Conservation (phyloP, 2,113 vertebrate genomes). For the Naja naja region DNA sequence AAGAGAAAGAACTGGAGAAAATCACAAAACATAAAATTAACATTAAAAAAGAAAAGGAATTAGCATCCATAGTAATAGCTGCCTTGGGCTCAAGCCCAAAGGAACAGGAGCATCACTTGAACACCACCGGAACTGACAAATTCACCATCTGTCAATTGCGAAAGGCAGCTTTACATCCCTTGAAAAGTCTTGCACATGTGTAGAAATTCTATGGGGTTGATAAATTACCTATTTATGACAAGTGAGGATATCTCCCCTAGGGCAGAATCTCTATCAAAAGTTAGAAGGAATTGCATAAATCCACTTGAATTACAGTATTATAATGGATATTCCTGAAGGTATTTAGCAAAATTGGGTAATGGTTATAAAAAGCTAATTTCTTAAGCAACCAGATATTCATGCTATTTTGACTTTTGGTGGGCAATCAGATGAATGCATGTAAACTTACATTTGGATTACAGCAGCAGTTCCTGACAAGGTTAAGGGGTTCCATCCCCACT, state of each 20-base stretch:
- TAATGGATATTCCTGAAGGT: background rate
- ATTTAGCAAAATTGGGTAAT: background rate
- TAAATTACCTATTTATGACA: background rate
- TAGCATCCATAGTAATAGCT: too few relatives aligned
- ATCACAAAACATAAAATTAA: too few relatives aligned
- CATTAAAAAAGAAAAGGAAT: too few relatives aligned
- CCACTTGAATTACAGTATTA: background rate
- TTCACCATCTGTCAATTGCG: background rate
- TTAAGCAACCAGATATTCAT: accelerated
- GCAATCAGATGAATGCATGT: background rate
- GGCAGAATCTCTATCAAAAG: background rate
- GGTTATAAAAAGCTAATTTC: background rate
- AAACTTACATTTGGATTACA: background rate
- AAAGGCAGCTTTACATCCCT: too few relatives aligned
- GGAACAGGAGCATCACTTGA: background rate
- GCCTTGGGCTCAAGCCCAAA: background rate
- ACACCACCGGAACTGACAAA: background rate
- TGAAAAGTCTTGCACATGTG: too few relatives aligned
- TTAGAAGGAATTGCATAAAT: background rate
- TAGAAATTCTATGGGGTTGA: background rate
- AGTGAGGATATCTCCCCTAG: background rate
- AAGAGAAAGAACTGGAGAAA: too few relatives aligned
- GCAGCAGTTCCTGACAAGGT: background rate
- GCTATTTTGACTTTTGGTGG: background rate
- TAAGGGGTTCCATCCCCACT: background rate